Evolutionary conservation across 2,113 vertebrate genomes (phyloP).

Genomic region (Mirounga angustirostris): DNA sequence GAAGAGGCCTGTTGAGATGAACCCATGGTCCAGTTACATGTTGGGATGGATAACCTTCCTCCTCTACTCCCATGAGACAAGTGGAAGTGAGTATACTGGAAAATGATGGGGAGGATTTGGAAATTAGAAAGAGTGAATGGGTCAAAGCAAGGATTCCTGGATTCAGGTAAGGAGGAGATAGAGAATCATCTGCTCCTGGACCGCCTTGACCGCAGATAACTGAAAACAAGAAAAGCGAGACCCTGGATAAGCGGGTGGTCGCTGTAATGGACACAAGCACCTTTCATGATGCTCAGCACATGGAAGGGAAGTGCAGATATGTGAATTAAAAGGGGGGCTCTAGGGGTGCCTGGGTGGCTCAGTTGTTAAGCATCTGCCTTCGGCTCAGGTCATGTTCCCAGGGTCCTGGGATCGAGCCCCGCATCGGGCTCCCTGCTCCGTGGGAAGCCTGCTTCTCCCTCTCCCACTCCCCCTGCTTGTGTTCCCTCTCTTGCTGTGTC

Average conservation of each 20-base stretch:
- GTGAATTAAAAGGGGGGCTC: neutral
- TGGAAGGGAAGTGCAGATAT: neutral
- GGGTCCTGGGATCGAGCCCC: too few species aligned
- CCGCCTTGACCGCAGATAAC: neutral
- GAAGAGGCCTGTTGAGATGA: conserved; percentile 31
- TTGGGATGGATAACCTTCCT: neutral
- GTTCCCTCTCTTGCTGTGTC: too few species aligned
- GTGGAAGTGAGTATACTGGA: neutral
- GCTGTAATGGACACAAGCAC: neutral
- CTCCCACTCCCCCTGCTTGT: too few species aligned
- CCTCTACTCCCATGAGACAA: neutral
- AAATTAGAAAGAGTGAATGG: neutral
- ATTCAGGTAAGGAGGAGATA: neutral
- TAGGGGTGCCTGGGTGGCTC: neutral
- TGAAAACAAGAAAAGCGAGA: neutral
- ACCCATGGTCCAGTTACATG: neutral
- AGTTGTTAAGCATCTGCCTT: too few species aligned
- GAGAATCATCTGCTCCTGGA: neutral
- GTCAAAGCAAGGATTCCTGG: neutral
- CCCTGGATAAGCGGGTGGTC: neutral
- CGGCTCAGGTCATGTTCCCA: too few species aligned
- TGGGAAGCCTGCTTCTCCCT: too few species aligned
- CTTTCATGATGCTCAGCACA: neutral
- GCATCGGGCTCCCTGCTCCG: too few species aligned
- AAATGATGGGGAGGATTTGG: neutral